Evolutionary conservation across 2,113 vertebrate species (phyloP), one percentile per base, ranked within the genome.

Genomic region (Mormoops blainvillei): DNA sequence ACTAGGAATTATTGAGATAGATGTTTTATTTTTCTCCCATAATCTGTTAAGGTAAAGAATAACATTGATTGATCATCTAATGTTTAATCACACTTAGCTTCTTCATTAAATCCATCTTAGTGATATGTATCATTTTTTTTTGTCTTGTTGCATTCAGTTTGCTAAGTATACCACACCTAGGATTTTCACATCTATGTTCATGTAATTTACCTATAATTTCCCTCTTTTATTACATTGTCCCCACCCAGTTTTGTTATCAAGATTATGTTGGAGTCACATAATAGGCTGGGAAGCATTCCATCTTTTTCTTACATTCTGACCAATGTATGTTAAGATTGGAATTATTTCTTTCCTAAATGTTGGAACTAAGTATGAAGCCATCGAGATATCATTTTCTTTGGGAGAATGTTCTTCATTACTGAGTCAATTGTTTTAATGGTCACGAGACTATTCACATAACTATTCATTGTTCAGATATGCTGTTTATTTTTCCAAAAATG

Each of bases 1-100:
- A 80, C 5, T 3, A 94, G 36, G 24, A 58, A 77, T 41, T 50
- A 63, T 43, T 26, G 41, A 50, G 7, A 33, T n/a, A 36, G 9
- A 8, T 54, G 1, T 92, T 92, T 86, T 19, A 67, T 77, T 96
- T 95, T 87, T 83, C 36, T 54, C 4, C 24, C 11, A 54, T 58
- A 73, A 20, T 10, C 2, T 73, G 20, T 31, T 89, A 89, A 73
- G 24, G 28, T 48, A 70, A 1, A 28, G 28, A 76, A 61, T 19
- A 43, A 33, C 15, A 63, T 3, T 61, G 19, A 84, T 73, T 50
- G 5, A n/a, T 54, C 33, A 63, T 80, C 50, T 93, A 76, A 54
- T 48, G 2, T 67, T 70, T 61, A 52, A 31, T 1, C 11, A 87
- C 3, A 16, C 9, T 41, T 38, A 78, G 5, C 7, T 92, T 85